Conservation (phyloP, 2,888 invertebrate genomes). For the Spatulosminthurus flaviceps region DNA sequence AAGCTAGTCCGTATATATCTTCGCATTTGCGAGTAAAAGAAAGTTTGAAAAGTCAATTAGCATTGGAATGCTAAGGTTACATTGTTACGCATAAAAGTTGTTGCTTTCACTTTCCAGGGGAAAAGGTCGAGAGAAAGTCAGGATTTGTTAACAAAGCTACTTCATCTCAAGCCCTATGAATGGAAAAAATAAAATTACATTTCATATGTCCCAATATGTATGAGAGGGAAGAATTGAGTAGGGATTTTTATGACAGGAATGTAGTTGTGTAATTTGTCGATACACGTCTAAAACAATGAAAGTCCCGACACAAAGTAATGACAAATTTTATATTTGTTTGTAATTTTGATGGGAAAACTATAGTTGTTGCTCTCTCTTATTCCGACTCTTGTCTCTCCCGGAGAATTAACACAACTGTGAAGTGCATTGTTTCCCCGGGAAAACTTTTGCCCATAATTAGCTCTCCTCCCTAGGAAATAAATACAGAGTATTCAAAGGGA, state of each 20-base stretch:
- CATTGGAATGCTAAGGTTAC: too few relatives aligned
- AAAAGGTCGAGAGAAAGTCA: not conserved
- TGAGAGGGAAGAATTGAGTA: not conserved
- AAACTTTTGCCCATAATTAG: constrained; percentile 18
- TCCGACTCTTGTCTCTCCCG: not conserved
- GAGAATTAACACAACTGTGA: not conserved
- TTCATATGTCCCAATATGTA: too few relatives aligned
- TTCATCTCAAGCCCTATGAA: not conserved
- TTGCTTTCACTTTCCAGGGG: not conserved
- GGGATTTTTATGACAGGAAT: not conserved
- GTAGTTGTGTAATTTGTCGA: constrained; percentile 13
- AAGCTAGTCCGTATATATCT: too few relatives aligned
- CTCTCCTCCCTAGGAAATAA: not conserved
- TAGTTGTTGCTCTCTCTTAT: constrained; percentile 2
- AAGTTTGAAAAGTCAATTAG: too few relatives aligned
- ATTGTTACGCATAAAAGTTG: too few relatives aligned
- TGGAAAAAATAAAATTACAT: not conserved
- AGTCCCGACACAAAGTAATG: not conserved
- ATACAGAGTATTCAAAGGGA: too few relatives aligned
- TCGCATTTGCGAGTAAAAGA: too few relatives aligned
- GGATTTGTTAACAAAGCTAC: not conserved
- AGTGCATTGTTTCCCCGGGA: not conserved
- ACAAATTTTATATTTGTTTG: not conserved
- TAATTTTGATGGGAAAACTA: constrained; percentile 13
- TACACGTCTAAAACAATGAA: constrained; percentile 13